Evolutionary conservation across 2,797 vertebrate species (phyloP).

Genomic region (Percopsis omiscomaycus): DNA sequence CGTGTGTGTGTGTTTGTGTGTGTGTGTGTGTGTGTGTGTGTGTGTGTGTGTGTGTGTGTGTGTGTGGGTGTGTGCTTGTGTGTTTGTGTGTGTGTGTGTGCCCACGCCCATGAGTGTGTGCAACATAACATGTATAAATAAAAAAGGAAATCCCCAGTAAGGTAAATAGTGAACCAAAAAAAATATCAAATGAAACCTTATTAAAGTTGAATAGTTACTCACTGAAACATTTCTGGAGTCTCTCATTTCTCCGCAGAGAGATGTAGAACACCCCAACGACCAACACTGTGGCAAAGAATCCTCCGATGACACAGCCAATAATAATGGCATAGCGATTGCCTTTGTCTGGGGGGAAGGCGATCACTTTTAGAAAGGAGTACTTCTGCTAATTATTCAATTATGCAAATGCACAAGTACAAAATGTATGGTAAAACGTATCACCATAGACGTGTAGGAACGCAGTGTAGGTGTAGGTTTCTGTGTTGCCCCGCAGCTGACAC

Average conservation of each 20-base stretch:
- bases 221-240: constrained; percentile 52
- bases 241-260: constrained; percentile 46
- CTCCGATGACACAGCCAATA: constrained; percentile 58
- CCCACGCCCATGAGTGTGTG: background rate
- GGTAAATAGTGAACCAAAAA: background rate
- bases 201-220: constrained; percentile 16
- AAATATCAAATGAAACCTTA: background rate
- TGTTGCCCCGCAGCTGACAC: constrained; percentile 34
- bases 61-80: background rate
- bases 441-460: constrained; percentile 58
- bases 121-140: background rate
- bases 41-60: constrained; percentile 1
- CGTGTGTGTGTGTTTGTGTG: background rate
- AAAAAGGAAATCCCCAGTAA: background rate
- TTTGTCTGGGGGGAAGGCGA: constrained; percentile 29
- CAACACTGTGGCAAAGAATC: constrained; percentile 57
- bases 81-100: constrained; percentile 2
- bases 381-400: background rate
- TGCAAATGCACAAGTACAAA: background rate
- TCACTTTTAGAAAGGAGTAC: background rate
- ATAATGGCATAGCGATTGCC: constrained; percentile 22
- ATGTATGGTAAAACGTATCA: constrained; percentile 23
- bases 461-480: no score
- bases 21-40: background rate
- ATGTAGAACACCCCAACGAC: constrained; percentile 42